Conservation (phyloP, 2,113 vertebrate genomes). For the Arothron firmamentum region DNA sequence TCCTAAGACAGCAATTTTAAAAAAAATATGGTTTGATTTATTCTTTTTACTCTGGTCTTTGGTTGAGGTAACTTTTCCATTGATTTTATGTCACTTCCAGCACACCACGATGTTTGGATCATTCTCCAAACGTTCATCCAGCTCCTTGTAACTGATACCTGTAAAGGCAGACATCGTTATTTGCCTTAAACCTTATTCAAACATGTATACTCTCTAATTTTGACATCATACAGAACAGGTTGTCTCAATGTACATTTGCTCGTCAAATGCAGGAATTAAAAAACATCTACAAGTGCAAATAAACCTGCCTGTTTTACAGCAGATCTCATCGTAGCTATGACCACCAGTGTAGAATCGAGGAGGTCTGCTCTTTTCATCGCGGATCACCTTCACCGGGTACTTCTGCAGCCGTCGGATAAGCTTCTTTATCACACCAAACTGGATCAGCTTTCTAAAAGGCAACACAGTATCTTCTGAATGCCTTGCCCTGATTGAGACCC, state of each 20-base stretch:
- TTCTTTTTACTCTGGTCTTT: constrained; percentile 31
- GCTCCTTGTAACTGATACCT: constrained; percentile 96
- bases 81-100: constrained; percentile 70
- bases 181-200: too few species aligned
- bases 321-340: constrained; percentile 98
- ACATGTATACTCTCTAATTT: too few species aligned
- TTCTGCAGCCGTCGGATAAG: constrained; percentile 96
- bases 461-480: background rate
- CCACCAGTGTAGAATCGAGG: constrained; percentile 91
- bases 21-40: background rate
- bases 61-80: constrained; percentile 24
- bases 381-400: constrained; percentile 87
- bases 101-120: constrained; percentile 97
- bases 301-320: constrained; percentile 91
- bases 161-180: constrained; percentile 23
- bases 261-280: too few species aligned
- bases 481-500: background rate
- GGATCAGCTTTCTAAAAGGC: constrained; percentile 84
- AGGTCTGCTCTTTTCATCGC: constrained; percentile 84
- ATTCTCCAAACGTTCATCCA: constrained; percentile 94
- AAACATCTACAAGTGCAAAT: background rate
- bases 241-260: too few species aligned
- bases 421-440: constrained; percentile 94
- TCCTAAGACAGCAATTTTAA: too few species aligned
- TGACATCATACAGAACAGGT: too few species aligned